Evolutionary conservation across 2,113 vertebrate species (phyloP), one percentile per base, ranked within the genome.

Genomic region (Lucifuga dentata): DNA sequence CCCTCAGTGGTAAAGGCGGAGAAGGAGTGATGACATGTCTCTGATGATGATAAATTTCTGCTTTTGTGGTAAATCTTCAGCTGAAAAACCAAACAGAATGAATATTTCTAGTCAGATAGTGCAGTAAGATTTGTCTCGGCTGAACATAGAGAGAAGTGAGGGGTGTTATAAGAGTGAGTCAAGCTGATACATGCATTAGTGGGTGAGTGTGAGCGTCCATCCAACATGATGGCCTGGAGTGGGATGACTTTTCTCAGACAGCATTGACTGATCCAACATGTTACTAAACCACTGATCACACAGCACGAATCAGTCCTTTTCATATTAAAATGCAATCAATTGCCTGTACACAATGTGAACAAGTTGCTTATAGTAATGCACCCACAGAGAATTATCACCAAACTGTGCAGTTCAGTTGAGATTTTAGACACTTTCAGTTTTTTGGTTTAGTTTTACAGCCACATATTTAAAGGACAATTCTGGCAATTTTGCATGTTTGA

Each of bases 121-220:
- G 58, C 38, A 41, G 40, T 1, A 12, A 58, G 43, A 19, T 60
- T 68, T 59, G n/a, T 44, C 58, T 46, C 16, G 24, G 3, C n/a
- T 62, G 51, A 40, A 49, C 66, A 71, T 20, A 23, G 65, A 12
- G 71, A 70, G 69, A 80, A 71, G 68, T 71, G 63, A 53, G 51
- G 1, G 56, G 16, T 66, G 63, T 39, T 40, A 78, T 66, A 43
- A 73, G 67, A 69, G 81, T 83, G 86, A 88, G 76, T 90, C 87
- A 86, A 74, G 74, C 51, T 74, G 65, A 48, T 57, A 35, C 35
- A 66, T 21, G 56, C 62, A 21, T 52, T 38, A 43, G 85, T 83
- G 80, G 83, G 86, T 36, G 79, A 68, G 70, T 60, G 68, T 57
- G 64, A 78, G 51, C 62, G 41, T 80, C 80, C 76, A 63, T 26